Conservation (phyloP, 2,113 vertebrate genomes). For the Lagopus muta region DNA sequence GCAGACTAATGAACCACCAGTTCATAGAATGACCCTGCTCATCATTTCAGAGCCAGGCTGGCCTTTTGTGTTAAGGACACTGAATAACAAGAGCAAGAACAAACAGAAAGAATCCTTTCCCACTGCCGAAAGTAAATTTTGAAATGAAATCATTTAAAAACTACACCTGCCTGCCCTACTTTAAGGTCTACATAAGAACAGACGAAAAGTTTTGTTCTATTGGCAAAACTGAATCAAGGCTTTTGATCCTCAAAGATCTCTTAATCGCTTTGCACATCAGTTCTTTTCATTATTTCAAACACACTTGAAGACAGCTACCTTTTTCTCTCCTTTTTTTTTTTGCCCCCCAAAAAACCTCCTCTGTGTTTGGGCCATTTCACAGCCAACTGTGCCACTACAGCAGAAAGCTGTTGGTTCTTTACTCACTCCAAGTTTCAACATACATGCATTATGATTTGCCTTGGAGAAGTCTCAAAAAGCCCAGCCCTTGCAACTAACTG, state of each 20-base stretch:
- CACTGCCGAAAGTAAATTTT: constrained; percentile 74
- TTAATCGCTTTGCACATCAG: constrained; percentile 63
- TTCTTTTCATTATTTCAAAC: constrained; percentile 73
- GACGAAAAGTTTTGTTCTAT: constrained; percentile 71
- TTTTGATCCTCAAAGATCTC: constrained; percentile 79
- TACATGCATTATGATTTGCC: neutral
- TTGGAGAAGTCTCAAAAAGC: neutral
- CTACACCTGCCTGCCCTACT: constrained; percentile 77
- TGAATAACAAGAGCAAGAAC: constrained; percentile 74
- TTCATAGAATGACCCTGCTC: constrained; percentile 62
- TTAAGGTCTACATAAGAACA: constrained; percentile 76
- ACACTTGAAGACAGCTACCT: constrained; percentile 52
- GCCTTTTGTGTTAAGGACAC: constrained; percentile 71
- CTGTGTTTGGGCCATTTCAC: constrained; percentile 36
- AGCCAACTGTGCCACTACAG: neutral
- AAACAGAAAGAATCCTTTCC: constrained; percentile 75
- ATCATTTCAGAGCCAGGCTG: constrained; percentile 70
- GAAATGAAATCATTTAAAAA: constrained; percentile 74
- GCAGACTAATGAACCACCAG: constrained; percentile 53
- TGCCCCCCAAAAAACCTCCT: neutral
- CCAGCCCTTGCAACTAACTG: neutral
- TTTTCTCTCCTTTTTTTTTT: neutral
- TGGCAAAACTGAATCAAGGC: constrained; percentile 61
- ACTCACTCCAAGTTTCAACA: neutral
- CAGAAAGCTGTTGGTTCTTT: constrained; percentile 20